A percentile compares a stretch with the other conserved stretches of the same genome.
Evolutionary conservation across 2,797 vertebrate species (phyloP).

Genomic region (Lutjanus argentimaculatus): DNA sequence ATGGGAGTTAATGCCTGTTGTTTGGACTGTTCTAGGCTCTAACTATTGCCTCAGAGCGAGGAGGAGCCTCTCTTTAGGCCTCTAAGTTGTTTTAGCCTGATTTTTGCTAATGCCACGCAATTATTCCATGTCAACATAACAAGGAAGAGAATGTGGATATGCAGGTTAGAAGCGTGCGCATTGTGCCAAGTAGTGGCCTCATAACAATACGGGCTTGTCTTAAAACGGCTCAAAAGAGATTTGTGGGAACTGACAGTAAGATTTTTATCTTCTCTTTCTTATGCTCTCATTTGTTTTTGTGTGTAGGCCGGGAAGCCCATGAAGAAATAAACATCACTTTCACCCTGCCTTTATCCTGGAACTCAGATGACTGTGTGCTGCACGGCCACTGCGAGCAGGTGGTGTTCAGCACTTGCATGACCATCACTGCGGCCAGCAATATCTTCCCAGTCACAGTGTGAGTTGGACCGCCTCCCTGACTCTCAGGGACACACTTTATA

Average conservation of each 20-base stretch:
- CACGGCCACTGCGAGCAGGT: constrained; percentile 97
- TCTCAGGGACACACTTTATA: constrained; percentile 19
- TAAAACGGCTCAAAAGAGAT: neutral
- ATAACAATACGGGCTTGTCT: neutral
- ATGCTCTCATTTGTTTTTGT: constrained; percentile 40
- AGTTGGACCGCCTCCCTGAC: constrained; percentile 78
- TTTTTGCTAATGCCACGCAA: neutral
- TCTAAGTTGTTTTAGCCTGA: neutral
- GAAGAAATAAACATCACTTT: constrained; percentile 99
- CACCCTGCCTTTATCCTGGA: constrained; percentile 95
- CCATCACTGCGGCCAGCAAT: constrained; percentile 91
- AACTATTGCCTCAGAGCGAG: neutral
- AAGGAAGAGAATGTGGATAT: neutral
- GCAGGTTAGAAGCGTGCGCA: neutral
- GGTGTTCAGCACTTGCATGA: constrained; percentile 97
- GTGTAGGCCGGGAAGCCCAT: constrained; percentile 93
- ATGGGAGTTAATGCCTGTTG: constrained; percentile 1
- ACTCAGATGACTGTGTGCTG: constrained; percentile 95
- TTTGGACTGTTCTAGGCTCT: neutral
- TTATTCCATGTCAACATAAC: neutral
- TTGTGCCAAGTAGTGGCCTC: too few relatives aligned
- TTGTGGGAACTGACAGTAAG: too few relatives aligned
- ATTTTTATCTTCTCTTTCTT: neutral
- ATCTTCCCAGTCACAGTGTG: constrained; percentile 98
- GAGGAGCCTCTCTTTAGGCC: neutral